phyloP scores from a whole-genome alignment of 2,797 vertebrate genomes.

The Phrynocephalus vlangalii region DNA sequence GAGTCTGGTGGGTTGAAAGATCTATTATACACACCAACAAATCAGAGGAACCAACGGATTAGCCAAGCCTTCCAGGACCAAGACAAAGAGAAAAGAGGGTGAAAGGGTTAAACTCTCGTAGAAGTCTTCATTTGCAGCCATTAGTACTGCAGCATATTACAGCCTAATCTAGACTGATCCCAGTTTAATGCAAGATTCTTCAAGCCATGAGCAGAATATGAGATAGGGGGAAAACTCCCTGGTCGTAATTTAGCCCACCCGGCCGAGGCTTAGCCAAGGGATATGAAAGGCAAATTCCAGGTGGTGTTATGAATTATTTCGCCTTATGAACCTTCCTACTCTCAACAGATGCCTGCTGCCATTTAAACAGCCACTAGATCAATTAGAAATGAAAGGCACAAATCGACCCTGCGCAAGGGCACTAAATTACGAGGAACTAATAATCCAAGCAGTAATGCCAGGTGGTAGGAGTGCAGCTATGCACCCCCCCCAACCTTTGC shows the following conservation, averaged over 20 bases:
- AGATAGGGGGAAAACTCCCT: constrained; percentile 73
- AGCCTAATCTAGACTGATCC: constrained; percentile 99
- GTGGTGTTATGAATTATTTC: constrained; percentile 77
- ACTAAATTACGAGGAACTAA: constrained; percentile 81
- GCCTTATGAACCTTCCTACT: constrained; percentile 74
- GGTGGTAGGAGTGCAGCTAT: constrained; percentile 70
- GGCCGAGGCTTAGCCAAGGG: constrained; percentile 81
- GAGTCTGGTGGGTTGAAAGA: constrained; percentile 23
- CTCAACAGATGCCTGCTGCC: constrained; percentile 76
- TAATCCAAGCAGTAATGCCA: constrained; percentile 75
- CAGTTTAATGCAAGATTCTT: constrained; percentile 94
- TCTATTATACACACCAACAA: constrained; percentile 38
- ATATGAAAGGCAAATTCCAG: constrained; percentile 86
- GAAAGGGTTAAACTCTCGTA: constrained; percentile 79
- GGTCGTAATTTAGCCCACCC: constrained; percentile 82
- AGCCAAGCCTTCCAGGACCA: constrained; percentile 70
- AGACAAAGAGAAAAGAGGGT: constrained; percentile 66
- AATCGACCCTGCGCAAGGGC: constrained; percentile 77
- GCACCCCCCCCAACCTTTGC: constrained; percentile 52
- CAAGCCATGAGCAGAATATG: constrained; percentile 83
- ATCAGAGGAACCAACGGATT: constrained; percentile 47
- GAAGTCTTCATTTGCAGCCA: constrained; percentile 94
- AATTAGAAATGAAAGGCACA: constrained; percentile 75
- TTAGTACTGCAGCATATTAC: constrained; percentile 95
- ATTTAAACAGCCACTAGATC: constrained; percentile 77